A percentile compares a stretch with the other conserved stretches of the same genome.
phyloP scores from a whole-genome alignment of 2,113 vertebrate species.

The Chaetodon auriga region DNA sequence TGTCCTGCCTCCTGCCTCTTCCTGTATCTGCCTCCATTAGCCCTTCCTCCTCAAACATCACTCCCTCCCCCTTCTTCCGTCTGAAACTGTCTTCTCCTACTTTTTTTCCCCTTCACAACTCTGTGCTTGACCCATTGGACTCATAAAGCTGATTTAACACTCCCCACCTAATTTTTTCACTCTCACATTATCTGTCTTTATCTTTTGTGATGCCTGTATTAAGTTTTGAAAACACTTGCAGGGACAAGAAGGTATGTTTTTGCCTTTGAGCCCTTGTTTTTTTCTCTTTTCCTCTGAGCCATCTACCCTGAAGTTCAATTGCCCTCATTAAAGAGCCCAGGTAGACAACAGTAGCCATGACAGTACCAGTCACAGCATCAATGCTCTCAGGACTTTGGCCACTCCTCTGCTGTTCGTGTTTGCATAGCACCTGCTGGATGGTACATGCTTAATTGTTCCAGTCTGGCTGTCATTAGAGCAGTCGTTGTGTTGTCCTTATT shows the following conservation, averaged over 20 bases:
- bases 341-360: constrained; percentile 53
- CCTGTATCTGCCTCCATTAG: constrained; percentile 58
- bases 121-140: constrained; percentile 48
- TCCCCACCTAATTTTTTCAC: background rate
- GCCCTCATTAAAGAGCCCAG: constrained; percentile 25
- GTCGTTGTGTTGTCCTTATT: constrained; percentile 19
- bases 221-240: background rate
- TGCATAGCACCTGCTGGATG: constrained; percentile 47
- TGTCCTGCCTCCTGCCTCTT: constrained; percentile 56
- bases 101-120: constrained; percentile 38
- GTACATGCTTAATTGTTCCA: constrained; percentile 46
- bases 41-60: constrained; percentile 57
- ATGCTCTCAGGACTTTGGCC: constrained; percentile 68
- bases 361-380: constrained; percentile 43
- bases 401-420: constrained; percentile 64
- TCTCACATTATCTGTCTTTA: background rate
- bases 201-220: background rate
- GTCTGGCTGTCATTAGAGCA: constrained; percentile 39
- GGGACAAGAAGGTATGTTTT: background rate
- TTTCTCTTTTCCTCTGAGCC: constrained; percentile 7
- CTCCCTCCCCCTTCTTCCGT: constrained; percentile 47
- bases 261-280: background rate
- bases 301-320: constrained; percentile 48
- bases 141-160: constrained; percentile 46
- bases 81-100: constrained; percentile 19